These are phyloP conservation scores for Meteorus sp. DNA, from an alignment of 1,140 invertebrate species.

Conservation along the genomic window DNA sequence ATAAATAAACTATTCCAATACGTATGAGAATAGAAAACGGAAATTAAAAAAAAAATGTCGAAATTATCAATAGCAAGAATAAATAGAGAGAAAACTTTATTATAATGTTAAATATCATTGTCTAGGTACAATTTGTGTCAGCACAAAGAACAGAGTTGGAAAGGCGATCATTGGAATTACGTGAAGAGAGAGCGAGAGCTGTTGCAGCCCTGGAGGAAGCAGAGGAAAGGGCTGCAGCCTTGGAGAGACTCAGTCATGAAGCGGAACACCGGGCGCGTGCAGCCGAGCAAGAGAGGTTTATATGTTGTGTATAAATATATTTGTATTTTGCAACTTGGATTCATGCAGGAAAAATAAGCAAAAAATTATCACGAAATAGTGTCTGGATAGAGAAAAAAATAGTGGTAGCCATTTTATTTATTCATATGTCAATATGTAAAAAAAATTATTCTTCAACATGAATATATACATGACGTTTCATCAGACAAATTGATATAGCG, in stretches of 20 bases:
- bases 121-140: constrained; percentile 75
- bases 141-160: constrained; percentile 86
- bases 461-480: no score
- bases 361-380: neutral
- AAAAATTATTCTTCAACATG: no score
- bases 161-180: constrained; percentile 70
- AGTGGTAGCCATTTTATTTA: no score
- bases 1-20: constrained; percentile 3
- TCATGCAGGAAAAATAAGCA: no score
- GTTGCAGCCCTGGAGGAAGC: constrained; percentile 83
- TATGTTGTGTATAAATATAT: no score
- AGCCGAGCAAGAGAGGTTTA: constrained; percentile 61
- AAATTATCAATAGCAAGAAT: no score
- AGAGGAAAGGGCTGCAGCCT: constrained; percentile 79
- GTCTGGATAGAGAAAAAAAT: no score
- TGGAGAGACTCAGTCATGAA: constrained; percentile 84
- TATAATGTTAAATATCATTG: constrained; percentile 20
- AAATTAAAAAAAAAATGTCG: neutral
- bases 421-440: no score
- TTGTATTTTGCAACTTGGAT: no score
- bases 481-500: no score
- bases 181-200: constrained; percentile 78
- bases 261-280: constrained; percentile 66
- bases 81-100: neutral
- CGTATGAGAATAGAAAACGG: neutral